Percentiles rank a stretch among this genome's conserved stretches.
phyloP scores from a whole-genome alignment of 2,113 vertebrate genomes.

The Pygoscelis adeliae region DNA sequence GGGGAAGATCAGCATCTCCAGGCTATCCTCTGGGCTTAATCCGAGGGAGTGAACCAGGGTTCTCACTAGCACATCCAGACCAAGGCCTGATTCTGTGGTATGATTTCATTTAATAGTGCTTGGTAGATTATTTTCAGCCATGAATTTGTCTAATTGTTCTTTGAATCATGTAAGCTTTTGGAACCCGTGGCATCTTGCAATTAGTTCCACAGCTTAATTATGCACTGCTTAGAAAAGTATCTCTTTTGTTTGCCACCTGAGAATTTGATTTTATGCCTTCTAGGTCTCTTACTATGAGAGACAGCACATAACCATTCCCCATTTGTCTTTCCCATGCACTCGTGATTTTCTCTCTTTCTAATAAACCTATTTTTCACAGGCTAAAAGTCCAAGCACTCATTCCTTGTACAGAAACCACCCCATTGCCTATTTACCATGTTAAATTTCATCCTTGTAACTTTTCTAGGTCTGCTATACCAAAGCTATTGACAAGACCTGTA shows the following conservation, averaged over 20 bases:
- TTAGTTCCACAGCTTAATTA: not conserved
- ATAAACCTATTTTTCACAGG: not conserved
- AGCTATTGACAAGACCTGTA: not conserved
- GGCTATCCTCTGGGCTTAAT: not conserved
- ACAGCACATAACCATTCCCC: not conserved
- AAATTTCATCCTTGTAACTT: not conserved
- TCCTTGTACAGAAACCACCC: not conserved
- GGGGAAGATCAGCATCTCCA: not conserved
- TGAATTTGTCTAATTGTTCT: constrained; percentile 5
- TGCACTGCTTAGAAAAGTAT: not conserved
- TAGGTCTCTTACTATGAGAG: not conserved
- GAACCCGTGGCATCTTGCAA: not conserved
- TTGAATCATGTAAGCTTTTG: not conserved
- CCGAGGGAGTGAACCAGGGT: not conserved
- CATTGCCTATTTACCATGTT: not conserved
- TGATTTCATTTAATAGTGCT: not conserved
- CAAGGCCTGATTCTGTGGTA: not conserved
- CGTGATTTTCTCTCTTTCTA: not conserved
- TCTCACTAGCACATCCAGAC: not conserved
- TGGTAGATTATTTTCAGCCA: not conserved
- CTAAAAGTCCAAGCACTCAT: not conserved
- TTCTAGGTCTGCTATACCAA: not conserved
- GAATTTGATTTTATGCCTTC: not conserved
- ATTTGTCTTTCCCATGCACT: not conserved
- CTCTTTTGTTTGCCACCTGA: not conserved